Conservation (phyloP, 2,113 vertebrate species). For the Meles meles region DNA sequence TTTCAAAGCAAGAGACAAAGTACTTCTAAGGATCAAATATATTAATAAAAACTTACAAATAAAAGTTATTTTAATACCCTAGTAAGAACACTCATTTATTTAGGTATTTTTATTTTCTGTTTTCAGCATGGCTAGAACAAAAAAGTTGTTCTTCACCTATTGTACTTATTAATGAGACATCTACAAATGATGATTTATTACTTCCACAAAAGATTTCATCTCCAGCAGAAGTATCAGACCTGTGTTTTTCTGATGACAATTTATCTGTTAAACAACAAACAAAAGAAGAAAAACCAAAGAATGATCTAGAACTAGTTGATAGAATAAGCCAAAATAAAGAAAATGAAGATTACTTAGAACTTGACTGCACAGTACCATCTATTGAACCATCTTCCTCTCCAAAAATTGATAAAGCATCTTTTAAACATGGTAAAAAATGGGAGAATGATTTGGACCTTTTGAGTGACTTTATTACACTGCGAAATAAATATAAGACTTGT, state of each 20-base stretch:
- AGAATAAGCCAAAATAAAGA: slow-evolving; percentile 50
- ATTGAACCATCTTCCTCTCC: slow-evolving; percentile 16
- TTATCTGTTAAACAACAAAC: slow-evolving; percentile 18
- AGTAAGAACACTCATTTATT: not conserved
- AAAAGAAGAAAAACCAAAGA: slow-evolving; percentile 48
- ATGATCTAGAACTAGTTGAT: slow-evolving; percentile 44
- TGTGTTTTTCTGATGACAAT: slow-evolving; percentile 11
- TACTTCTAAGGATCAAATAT: not conserved
- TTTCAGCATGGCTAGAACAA: slow-evolving; percentile 77
- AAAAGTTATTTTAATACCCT: slow-evolving; percentile 2
- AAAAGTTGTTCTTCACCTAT: slow-evolving; percentile 43
- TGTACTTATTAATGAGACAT: slow-evolving; percentile 23
- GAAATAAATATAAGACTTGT: slow-evolving; percentile 71
- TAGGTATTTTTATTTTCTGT: slow-evolving; percentile 39
- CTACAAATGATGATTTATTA: slow-evolving; percentile 15
- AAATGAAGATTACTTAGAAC: not conserved
- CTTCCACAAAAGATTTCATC: slow-evolving; percentile 30
- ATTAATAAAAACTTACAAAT: slow-evolving; percentile 9
- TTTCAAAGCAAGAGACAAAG: slow-evolving; percentile 50
- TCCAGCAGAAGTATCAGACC: not conserved
- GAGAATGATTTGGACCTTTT: slow-evolving; percentile 77
- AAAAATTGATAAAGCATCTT: not conserved
- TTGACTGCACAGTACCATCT: not conserved
- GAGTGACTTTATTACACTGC: slow-evolving; percentile 82
- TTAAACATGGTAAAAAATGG: slow-evolving; percentile 43